Evolutionary conservation across 2,797 vertebrate genomes (phyloP), one percentile per base, ranked within the genome.

Genomic region (Picus viridis): DNA sequence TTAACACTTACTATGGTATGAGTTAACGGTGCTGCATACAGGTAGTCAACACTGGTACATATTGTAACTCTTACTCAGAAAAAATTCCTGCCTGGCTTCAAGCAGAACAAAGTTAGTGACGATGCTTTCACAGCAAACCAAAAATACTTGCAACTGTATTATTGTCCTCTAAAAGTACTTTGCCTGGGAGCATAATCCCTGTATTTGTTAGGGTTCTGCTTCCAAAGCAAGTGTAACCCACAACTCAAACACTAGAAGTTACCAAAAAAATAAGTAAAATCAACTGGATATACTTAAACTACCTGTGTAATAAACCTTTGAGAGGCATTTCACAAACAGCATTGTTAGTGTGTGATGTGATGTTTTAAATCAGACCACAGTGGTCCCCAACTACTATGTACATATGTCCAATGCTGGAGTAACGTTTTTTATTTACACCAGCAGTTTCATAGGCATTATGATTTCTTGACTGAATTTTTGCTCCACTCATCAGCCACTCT

Each of bases 351-450:
- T 97, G 97, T 94, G 96, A 98, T 97, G 97, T 97, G 97, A 97
- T 93, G 94, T 97, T 98, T 97, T 95, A 86, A 97, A 96, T 97
- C 96, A 97, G 98, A 98, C 97, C 98, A 98, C 97, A 98, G 94
- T 98, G 98, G 98, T 98, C 97, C 97, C 97, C 97, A 96, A 70
- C 87, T 96, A 91, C 83, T 97, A 95, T 97, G 98, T 97, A 98
- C 84, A 97, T 97, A 97, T 26, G 72, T 67, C 94, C 92, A 95
- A 93, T 94, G 97, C 97, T 96, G 89, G 95, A 90, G 95, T 97
- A 97, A 96, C 94, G 95, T 97, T 93, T 97, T 97, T 97, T 78
- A 94, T 96, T 92, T 97, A 98, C 95, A 86, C 96, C 96, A 95
- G 94, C 95, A 88, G 19, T 96, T 97, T 97, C 96, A 87, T 96